Evolutionary conservation across 2,113 vertebrate genomes (phyloP), one percentile per base, ranked within the genome.

Genomic region (Laticauda colubrina): DNA sequence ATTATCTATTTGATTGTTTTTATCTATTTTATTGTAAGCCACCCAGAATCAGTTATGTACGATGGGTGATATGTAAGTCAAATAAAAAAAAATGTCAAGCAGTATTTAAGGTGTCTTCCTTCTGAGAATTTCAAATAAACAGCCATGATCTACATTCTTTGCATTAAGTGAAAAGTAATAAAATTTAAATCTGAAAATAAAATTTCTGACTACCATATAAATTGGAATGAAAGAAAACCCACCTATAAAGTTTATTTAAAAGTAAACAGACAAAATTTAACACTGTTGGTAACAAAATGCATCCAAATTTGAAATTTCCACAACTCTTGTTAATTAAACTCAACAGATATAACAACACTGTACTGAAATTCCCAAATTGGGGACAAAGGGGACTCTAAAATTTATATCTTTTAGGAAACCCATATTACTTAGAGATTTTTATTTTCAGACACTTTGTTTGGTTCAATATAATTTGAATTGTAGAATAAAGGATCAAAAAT

Each of bases 401-500:
- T 43, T 93, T 7, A 1, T 92, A 85, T 92, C 96, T 95, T 96
- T 94, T 92, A 95, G 69, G n/a, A 95, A 94, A 92, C 86, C 43
- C 69, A 85, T 87, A 85, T 54, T 91, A 88, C 89, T 59, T 51
- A 23, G 90, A 55, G 1, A 87, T 21, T 45, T 61, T 89, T 45
- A 87, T 85, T 86, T 91, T 86, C 14, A 43, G 54, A 55, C 29
- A 7, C 2, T 86, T 81, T 90, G 48, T 55, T 14, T 87, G 94
- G 29, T 95, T 87, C 81, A 94, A 93, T 95, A 95, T 94, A 96
- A 97, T 95, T 97, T 96, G 96, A 97, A 95, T 96, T 94, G 95
- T 96, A 93, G 95, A 95, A 94, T 97, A 88, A 61, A 89, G 90
- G 8, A 29, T 23, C 29, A 26, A n/a, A 10, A 45, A 23, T 90